Evolutionary conservation across 2,113 vertebrate species (phyloP), one percentile per base, ranked within the genome.

Genomic region (Platysteira castanea): DNA sequence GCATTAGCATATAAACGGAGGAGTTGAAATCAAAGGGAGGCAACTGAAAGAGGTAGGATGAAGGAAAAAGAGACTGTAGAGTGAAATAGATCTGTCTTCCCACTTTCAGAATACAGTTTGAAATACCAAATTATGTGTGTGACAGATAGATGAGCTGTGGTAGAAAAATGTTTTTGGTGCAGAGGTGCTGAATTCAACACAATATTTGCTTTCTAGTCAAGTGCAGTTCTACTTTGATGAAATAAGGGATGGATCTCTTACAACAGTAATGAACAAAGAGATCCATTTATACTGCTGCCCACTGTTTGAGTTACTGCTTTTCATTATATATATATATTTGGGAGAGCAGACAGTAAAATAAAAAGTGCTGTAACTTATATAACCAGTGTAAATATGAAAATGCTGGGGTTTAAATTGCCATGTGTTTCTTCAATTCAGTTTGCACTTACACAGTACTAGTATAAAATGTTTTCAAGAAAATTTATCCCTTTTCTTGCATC

Each of bases 171-270:
- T 41, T 93, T 89, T 68, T 64, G 49, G 82, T 73, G 57, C 28
- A 93, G 41, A 80, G 41, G 49, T 93, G 67, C 30, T 85, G 84
- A 88, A 84, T 94, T 88, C 71, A 80, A 61, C 50, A 86, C 79
- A 86, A 6, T 94, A 92, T 93, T 94, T 92, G 23, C 54, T 88
- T 93, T 73, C 67, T 90, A 61, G 67, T 80, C 67, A 86, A 88
- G 31, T 19, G 21, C 50, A 54, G 10, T 69, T 85, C 12, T 89
- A 52, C 46, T 85, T 76, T 91, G 53, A 52, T 88, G 90, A 88
- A 90, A 87, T 44, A 85, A 87, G 26, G 52, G 63, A 86, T 93
- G 53, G 61, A 90, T 73, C 8, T 61, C 68, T 76, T 91, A 65
- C 46, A 86, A 77, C 33, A 71, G 37, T 44, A 61, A 56, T n/a